Conservation (phyloP, 23 tunicate genomes). For the Diplosoma virens region DNA sequence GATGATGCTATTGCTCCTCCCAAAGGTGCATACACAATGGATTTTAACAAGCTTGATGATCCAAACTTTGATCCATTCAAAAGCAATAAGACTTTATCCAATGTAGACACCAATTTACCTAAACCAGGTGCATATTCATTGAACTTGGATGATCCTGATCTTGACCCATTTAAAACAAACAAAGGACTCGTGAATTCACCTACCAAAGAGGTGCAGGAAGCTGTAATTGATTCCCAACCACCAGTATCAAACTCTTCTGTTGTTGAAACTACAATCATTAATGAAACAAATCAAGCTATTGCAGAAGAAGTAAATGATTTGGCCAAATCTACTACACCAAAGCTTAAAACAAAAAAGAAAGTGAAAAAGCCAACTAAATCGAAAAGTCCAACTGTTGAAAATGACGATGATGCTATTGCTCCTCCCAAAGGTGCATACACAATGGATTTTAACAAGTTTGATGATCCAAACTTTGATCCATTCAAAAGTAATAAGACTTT, state of each 20-base stretch:
- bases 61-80: conserved; percentile 67
- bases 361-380: too few species aligned
- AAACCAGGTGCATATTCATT: conserved; percentile 16
- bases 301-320: too few species aligned
- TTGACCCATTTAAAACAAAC: conserved; percentile 53
- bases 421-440: conserved; percentile 23
- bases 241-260: too few species aligned
- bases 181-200: conserved; percentile 9
- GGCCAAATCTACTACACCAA: too few species aligned
- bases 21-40: conserved; percentile 60
- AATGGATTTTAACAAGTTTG: conserved; percentile 36
- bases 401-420: not conserved
- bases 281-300: too few species aligned
- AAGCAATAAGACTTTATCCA: conserved; percentile 24
- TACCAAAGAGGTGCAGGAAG: too few species aligned
- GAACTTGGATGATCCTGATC: conserved; percentile 45
- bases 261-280: too few species aligned
- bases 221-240: too few species aligned
- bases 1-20: not conserved
- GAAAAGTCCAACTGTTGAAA: too few species aligned
- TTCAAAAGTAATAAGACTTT: conserved; percentile 34
- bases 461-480: conserved; percentile 31
- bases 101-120: not conserved
- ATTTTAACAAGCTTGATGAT: conserved; percentile 53
- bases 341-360: too few species aligned